Evolutionary conservation across 2,888 invertebrate genomes (phyloP).

Genomic region (Trissolcus japonicus): DNA sequence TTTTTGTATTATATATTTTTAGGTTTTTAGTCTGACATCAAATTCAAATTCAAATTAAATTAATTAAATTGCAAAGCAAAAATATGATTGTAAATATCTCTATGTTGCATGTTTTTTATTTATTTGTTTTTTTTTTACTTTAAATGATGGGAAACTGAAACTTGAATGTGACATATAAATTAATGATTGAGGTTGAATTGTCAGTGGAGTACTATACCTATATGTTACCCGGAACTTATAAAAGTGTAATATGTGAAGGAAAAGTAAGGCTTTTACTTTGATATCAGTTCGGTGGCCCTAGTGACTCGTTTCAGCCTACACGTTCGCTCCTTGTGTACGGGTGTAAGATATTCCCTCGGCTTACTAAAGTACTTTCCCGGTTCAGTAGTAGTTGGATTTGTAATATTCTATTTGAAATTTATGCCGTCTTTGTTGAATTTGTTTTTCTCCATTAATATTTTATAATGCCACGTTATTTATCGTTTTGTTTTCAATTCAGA

Average conservation of each 20-base stretch:
- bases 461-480: slow-evolving; percentile 24
- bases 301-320: slow-evolving; percentile 32
- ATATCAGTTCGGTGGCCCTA: slow-evolving; percentile 37
- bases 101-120: no score
- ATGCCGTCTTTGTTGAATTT: slow-evolving; percentile 62
- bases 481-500: neutral
- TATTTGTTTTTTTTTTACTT: neutral
- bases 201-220: neutral
- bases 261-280: slow-evolving; percentile 38
- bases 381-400: slow-evolving; percentile 64
- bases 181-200: slow-evolving; percentile 10
- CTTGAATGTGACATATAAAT: slow-evolving; percentile 4
- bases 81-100: no score
- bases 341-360: slow-evolving; percentile 54
- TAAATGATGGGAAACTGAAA: neutral
- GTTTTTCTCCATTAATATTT: slow-evolving; percentile 50
- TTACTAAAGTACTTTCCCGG: slow-evolving; percentile 62
- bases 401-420: slow-evolving; percentile 68
- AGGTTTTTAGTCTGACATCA: no score
- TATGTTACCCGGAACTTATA: slow-evolving; percentile 5
- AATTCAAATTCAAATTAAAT: no score
- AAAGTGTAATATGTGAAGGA: slow-evolving; percentile 26
- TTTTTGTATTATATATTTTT: no score
- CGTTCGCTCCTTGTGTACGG: slow-evolving; percentile 20
- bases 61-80: no score